Percentiles rank a stretch among this genome's conserved stretches.
Conservation (phyloP, 2,888 invertebrate species). For the Toxonevra muliebris region DNA sequence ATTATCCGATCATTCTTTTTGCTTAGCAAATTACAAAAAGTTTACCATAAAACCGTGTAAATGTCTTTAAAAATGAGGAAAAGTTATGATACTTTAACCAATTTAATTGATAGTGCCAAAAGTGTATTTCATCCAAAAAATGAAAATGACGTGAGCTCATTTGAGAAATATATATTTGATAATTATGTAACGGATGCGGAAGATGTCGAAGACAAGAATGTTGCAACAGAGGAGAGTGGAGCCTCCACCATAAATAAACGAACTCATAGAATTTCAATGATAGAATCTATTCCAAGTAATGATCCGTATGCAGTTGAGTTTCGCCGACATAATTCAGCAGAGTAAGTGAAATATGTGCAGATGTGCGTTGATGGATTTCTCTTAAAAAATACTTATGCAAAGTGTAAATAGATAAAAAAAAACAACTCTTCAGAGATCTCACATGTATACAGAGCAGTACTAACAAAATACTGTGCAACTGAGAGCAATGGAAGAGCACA, state of each 20-base stretch:
- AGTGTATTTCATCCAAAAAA: conserved; percentile 44
- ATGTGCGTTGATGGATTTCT: too few species aligned
- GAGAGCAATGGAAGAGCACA: too few species aligned
- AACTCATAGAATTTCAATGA: conserved; percentile 14
- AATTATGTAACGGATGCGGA: conserved; percentile 41
- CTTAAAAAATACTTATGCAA: too few species aligned
- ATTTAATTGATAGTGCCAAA: conserved; percentile 45
- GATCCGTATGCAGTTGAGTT: conserved; percentile 25
- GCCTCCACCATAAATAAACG: conserved; percentile 11
- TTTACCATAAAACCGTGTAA: too few species aligned
- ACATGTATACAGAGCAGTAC: too few species aligned
- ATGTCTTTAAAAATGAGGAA: too few species aligned
- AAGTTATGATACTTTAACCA: conserved; percentile 40
- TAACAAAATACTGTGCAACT: too few species aligned
- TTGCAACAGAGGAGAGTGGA: not conserved
- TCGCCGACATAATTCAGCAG: conserved; percentile 30
- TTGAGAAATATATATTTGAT: conserved; percentile 43
- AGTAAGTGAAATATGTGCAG: not conserved
- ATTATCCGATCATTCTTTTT: too few species aligned
- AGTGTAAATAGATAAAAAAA: too few species aligned
- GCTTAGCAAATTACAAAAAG: not conserved
- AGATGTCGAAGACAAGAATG: conserved; percentile 17
- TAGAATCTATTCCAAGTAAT: conserved; percentile 40
- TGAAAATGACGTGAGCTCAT: conserved; percentile 42
- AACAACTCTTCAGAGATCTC: too few species aligned